phyloP scores from a whole-genome alignment of 1,140 invertebrate genomes.

The Saxidomus purpurata region DNA sequence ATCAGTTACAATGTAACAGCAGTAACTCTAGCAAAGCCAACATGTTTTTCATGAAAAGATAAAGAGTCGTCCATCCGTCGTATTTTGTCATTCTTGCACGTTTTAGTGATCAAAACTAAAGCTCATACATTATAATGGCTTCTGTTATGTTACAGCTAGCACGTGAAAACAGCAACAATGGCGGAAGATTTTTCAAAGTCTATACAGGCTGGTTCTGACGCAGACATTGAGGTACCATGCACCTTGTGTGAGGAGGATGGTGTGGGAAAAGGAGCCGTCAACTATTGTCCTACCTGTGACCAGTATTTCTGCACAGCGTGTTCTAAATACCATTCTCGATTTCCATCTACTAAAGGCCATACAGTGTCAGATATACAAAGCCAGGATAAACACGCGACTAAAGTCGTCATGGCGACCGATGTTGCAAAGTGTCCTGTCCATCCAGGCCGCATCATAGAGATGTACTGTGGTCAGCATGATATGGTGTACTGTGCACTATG shows the following conservation, averaged over 20 bases:
- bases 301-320: not conserved
- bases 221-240: not conserved
- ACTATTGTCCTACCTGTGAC: not conserved
- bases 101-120: no score
- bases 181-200: not conserved
- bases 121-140: no score
- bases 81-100: no score
- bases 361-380: not conserved
- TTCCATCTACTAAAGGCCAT: not conserved
- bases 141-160: no score
- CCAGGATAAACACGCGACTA: not conserved
- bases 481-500: no score
- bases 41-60: no score
- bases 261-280: not conserved
- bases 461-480: not conserved
- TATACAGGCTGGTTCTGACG: not conserved
- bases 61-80: no score
- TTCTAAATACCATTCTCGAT: not conserved
- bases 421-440: not conserved
- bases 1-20: no score
- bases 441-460: not conserved
- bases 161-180: no score
- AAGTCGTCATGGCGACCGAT: not conserved
- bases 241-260: not conserved
- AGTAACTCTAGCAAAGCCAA: no score